Percentiles rank a stretch among this genome's conserved stretches.
Conservation (phyloP, 30 jellyfish, hydroid and myxozoan species). For the Aurelia coerulea region DNA sequence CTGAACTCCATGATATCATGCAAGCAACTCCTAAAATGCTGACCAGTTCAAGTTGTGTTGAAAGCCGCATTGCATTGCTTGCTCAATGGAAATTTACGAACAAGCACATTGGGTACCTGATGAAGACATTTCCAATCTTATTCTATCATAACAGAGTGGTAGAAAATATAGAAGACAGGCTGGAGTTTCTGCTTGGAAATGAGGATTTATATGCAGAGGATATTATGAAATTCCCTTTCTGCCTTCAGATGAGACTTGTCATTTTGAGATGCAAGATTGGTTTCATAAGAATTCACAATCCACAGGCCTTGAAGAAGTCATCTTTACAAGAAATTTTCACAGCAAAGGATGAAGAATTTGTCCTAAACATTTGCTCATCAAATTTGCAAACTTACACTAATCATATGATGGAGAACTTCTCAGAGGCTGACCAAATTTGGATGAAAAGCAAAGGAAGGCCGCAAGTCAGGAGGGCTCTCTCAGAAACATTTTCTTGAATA, state of each 20-base stretch:
- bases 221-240: slow-evolving; percentile 57
- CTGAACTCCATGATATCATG: slow-evolving; percentile 40
- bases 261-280: slow-evolving; percentile 58
- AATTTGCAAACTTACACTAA: background rate
- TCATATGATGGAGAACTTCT: slow-evolving; percentile 31
- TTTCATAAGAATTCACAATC: slow-evolving; percentile 23
- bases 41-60: slow-evolving; percentile 24
- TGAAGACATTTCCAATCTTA: slow-evolving; percentile 48
- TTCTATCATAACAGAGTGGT: slow-evolving; percentile 62
- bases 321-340: slow-evolving; percentile 32
- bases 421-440: slow-evolving; percentile 35
- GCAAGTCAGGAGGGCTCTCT: background rate
- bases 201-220: slow-evolving; percentile 26
- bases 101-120: slow-evolving; percentile 25
- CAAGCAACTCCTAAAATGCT: slow-evolving; percentile 60
- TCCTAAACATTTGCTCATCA: slow-evolving; percentile 35
- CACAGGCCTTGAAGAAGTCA: slow-evolving; percentile 17
- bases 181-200: slow-evolving; percentile 27
- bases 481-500: slow-evolving; percentile 9
- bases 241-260: slow-evolving; percentile 52
- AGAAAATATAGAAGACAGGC: slow-evolving; percentile 50
- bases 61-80: slow-evolving; percentile 28
- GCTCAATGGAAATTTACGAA: slow-evolving; percentile 26
- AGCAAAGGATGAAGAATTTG: slow-evolving; percentile 23
- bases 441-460: slow-evolving; percentile 30